Base-by-base conservation (phyloP, 2,888 invertebrate species). In the Caenorhabditis sinica region DNA sequence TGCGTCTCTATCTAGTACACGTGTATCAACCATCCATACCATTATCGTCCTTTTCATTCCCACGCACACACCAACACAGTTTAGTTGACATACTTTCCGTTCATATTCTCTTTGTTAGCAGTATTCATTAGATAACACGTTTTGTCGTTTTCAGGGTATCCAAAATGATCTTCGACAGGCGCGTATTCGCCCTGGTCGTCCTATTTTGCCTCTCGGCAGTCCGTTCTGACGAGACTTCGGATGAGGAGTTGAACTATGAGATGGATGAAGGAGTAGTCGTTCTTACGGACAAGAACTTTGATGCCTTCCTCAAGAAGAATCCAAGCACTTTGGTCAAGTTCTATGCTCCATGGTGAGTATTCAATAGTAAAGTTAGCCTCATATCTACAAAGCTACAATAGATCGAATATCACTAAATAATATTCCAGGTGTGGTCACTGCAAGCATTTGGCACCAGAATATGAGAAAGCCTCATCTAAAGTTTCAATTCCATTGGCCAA, bases 271-370 rank as follows among this genome's bases (percentile, higher is more conserved):
- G 89, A 58, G 87, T 89, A 65, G 87, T 89, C 17, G 83, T 92
- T 8, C 87, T 93, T 11, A 92, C 90, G 8, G 92, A 93, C 73
- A 84, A 85, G 56, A 92, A 92, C 71, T 93, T 93, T 68, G 93
- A 93, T 80, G 88, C 81, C 13, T 93, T 92, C 82, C 72, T 93
- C 51, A 86, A 90, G 66, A 77, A 90, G 69, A 90, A 94, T 58
- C 93, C 94, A 49, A 93, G 93, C 17, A 91, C 94, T 17, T 92
- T 95, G 43, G 94, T 95, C 20, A 94, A 94, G 89, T 95, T 95
- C 89, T 95, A 94, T 92, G 94, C 95, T n/a, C 94, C 94, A 33
- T 94, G 94, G 94, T 94, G 90, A 90, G 93, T 63, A 66, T 87
- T 72, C n/a, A n/a, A n/a, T n/a, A n/a, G n/a, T n/a, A n/a, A n/a